Percentiles rank a stretch among this genome's conserved stretches.
These are phyloP conservation scores for Myotis planiceps DNA, from an alignment of 2,797 vertebrate species.

Conservation along the genomic window DNA sequence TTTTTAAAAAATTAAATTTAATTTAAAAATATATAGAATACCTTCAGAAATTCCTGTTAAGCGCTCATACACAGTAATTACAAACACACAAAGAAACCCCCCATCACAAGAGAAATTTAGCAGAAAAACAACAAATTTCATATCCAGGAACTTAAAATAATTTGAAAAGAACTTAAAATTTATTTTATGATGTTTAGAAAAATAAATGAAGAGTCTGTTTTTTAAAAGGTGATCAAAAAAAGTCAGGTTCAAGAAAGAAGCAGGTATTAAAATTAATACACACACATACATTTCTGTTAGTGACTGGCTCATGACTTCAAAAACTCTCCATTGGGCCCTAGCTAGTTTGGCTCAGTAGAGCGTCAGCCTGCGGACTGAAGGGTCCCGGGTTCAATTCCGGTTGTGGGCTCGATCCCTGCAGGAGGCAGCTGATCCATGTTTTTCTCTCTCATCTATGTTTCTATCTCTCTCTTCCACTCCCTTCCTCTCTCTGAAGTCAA, in stretches of 20 bases:
- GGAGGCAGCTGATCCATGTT: no score
- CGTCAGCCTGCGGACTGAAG: no score
- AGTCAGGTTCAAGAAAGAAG: not conserved
- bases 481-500: not conserved
- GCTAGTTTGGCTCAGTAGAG: no score
- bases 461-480: no score
- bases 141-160: not conserved
- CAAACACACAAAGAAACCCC: not conserved
- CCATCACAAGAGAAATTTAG: not conserved
- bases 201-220: not conserved
- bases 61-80: not conserved
- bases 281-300: not conserved
- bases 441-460: no score
- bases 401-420: no score
- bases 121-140: not conserved
- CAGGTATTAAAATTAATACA: not conserved
- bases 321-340: not conserved
- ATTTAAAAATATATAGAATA: no score
- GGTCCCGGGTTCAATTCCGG: no score
- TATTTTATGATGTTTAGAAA: not conserved
- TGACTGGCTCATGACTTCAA: not conserved
- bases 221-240: not conserved
- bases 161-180: not conserved
- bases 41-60: not conserved
- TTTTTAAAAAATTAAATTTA: no score